Base-by-base conservation (phyloP, 2,113 vertebrate genomes). In the Zapus hudsonius region DNA sequence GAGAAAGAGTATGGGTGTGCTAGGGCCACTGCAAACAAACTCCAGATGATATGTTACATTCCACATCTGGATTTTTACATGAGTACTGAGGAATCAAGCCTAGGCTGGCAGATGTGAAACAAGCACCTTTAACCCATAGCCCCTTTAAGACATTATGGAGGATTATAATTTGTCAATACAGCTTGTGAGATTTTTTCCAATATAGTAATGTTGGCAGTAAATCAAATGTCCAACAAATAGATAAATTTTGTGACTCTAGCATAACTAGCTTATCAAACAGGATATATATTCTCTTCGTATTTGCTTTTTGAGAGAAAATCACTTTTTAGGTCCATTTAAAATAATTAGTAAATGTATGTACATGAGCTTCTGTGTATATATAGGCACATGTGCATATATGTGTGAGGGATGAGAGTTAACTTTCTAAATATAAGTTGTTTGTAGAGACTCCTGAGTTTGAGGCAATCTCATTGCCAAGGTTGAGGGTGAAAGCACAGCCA, bases 321-420 rank as follows among this genome's bases (percentile, higher is more conserved):
- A 52, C 52, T 52, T 52, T 70, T 89, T 25, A 42, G n/a, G 79
- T 69, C 86, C 40, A 81, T 55, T 86, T 47, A 84, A 86, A 91
- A 29, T 11, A 52, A 19, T 27, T 31, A 47, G 67, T 16, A 42
- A 17, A 13, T 40, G 17, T 70, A 36, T 42, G 38, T 31, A 5
- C 11, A 7, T 27, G n/a, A 72, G 23, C 23, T 40, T 0, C 6
- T 27, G 6, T 44, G 36, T 52, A 31, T 36, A 23, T n/a, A 27
- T 36, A n/a, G 9, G 7, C 2, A 3, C 6, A 25, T 31, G 22
- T 47, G 52, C 12, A 19, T 25, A 2, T 63, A 12, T 13, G 31
- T 44, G 4, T 72, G 33, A 72, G 17, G 8, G 5, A 33, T 27
- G 22, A 16, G 23, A 92, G 7, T 31, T 72, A 66, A 69, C 23